A percentile compares a stretch with the other conserved stretches of the same genome.
phyloP scores from a whole-genome alignment of 2,113 vertebrate species.

The Lampris megalopsis region DNA sequence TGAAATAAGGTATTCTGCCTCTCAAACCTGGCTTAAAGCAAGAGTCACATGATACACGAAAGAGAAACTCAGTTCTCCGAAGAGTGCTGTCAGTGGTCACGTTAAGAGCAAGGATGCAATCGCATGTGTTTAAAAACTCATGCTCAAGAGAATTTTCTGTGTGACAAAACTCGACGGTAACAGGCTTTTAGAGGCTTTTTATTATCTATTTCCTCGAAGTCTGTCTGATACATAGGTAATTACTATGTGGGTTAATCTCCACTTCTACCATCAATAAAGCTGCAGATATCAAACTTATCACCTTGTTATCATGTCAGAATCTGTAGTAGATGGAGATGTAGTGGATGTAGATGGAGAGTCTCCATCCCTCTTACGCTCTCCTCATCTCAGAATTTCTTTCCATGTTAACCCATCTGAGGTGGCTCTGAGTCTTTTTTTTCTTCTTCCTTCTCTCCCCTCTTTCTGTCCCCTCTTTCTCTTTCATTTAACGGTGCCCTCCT shows the following conservation, averaged over 20 bases:
- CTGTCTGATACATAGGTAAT: neutral
- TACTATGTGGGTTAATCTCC: neutral
- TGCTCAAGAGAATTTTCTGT: neutral
- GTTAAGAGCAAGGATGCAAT: constrained; percentile 14
- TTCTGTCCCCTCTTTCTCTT: constrained; percentile 7
- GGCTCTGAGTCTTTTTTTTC: constrained; percentile 12
- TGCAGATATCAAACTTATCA: neutral
- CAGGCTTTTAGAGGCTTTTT: neutral
- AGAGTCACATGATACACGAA: constrained; percentile 31
- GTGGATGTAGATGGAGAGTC: neutral
- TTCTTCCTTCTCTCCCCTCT: neutral
- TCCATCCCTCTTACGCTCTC: constrained; percentile 2
- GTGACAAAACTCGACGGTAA: neutral
- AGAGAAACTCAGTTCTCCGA: constrained; percentile 28
- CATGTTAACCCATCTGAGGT: constrained; percentile 24
- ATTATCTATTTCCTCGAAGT: too few species aligned
- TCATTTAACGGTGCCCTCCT: neutral
- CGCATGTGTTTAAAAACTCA: neutral
- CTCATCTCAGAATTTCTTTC: constrained; percentile 3
- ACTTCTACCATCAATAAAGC: neutral
- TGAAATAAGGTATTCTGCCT: constrained; percentile 64
- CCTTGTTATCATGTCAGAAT: neutral
- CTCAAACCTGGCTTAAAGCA: constrained; percentile 33
- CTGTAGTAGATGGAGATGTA: neutral
- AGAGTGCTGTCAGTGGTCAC: neutral